Percentiles rank a stretch among this genome's conserved stretches.
Conservation (phyloP, 2,113 vertebrate genomes). For the Columba livia region DNA sequence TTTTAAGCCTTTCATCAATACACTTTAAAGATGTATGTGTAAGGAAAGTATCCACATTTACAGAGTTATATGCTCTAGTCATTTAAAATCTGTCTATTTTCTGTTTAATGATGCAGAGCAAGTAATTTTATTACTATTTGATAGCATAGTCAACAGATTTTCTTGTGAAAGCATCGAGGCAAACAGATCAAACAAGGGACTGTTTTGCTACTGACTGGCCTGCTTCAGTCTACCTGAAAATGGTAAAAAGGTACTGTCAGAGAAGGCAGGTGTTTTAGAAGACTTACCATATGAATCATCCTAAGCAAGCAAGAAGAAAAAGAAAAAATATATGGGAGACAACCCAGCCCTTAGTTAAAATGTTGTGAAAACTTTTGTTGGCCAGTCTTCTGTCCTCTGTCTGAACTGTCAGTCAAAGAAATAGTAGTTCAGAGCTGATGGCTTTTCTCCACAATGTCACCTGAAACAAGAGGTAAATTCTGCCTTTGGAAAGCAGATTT, state of each 20-base stretch:
- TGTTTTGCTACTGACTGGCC: neutral
- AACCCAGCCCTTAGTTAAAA: neutral
- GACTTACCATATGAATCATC: neutral
- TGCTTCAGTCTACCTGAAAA: neutral
- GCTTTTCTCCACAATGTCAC: neutral
- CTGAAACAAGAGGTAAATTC: neutral
- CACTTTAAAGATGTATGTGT: neutral
- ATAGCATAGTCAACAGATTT: neutral
- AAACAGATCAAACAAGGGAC: neutral
- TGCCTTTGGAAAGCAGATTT: neutral
- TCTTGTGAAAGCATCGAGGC: neutral
- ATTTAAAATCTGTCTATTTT: neutral
- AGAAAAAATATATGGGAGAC: neutral
- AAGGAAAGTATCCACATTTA: neutral
- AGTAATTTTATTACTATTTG: neutral
- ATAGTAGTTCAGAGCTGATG: neutral
- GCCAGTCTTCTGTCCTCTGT: neutral
- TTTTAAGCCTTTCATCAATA: neutral
- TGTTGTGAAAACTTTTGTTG: neutral
- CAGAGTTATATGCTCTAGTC: accelerated
- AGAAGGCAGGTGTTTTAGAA: neutral
- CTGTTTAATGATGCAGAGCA: neutral
- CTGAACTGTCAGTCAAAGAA: neutral
- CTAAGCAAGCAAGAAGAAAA: neutral
- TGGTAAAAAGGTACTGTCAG: neutral